A percentile compares a stretch with the other conserved stretches of the same genome.
These are phyloP conservation scores for Zapornia atra DNA, from an alignment of 2,113 vertebrate species.

Conservation along the genomic window DNA sequence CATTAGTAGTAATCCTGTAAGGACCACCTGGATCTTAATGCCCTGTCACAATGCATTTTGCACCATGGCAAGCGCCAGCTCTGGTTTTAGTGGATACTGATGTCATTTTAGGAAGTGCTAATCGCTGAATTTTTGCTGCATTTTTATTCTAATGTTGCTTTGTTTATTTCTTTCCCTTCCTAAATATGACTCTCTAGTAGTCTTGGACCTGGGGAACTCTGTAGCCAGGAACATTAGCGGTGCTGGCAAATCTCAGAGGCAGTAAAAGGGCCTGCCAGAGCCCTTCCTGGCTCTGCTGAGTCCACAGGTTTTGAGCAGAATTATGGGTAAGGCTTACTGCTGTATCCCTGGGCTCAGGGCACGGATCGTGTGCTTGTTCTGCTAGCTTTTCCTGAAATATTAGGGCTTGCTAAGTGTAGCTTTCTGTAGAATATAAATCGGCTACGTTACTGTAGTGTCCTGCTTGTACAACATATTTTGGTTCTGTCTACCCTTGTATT, in stretches of 20 bases:
- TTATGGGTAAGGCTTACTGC: constrained; percentile 11
- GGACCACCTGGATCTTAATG: background rate
- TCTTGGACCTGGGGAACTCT: background rate
- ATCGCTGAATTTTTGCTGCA: background rate
- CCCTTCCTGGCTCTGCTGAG: constrained; percentile 11
- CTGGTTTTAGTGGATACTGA: background rate
- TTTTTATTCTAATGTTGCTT: background rate
- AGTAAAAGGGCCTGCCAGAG: background rate
- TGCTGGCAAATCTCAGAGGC: background rate
- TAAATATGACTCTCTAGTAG: background rate
- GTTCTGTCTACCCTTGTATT: background rate
- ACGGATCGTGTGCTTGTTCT: background rate
- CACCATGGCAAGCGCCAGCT: background rate
- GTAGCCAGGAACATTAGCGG: background rate
- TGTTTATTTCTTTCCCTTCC: background rate
- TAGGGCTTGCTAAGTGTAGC: background rate
- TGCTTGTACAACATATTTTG: background rate
- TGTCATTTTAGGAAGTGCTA: background rate
- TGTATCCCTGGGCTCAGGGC: background rate
- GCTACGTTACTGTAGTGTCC: background rate
- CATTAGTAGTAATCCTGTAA: background rate
- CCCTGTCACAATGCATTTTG: background rate
- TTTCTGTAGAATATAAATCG: constrained; percentile 34
- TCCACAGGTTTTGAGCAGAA: background rate
- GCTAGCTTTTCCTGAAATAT: constrained; percentile 26